Evolutionary conservation across 2,888 invertebrate genomes (phyloP), one percentile per base, ranked within the genome.

Genomic region (Pinctada fucata): DNA sequence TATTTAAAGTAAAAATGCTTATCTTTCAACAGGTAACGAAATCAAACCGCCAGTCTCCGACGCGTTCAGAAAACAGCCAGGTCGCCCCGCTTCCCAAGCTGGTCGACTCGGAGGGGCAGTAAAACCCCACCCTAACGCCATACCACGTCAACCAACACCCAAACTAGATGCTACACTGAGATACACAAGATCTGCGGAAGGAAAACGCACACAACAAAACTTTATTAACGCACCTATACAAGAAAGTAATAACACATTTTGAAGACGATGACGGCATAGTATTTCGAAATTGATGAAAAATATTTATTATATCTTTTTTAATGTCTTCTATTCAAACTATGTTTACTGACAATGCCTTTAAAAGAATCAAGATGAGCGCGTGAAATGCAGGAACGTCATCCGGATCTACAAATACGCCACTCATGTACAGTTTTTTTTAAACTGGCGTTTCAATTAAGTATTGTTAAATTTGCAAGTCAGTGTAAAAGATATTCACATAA

Each of bases 181-280:
- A 71, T 78, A 84, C 75, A 86, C 86, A 50, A 85, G 68, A 63
- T 86, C 86, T 58, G 85, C 85, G 6, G 82, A 86, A n/a, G 86
- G 86, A 71, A 83, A 77, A 50, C 69, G 82, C 64, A 72, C 79
- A 68, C 75, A 49, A 48, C 10, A 48, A 63, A 47, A 58, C 45
- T 68, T 73, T 71, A 49, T 75, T 4, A 72, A 72, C 16, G 48
- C 67, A 52, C 51, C 71, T 66, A 58, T 72, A 47, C 66, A 74
- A 66, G 68, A 67, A 8, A 79, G 67, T 63, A 45, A 65, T 16
- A 79, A 79, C 45, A 79, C 79, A 65, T 79, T 79, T 72, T 79
- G 68, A 79, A 45, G n/a, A 13, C 45, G 47, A 31, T 67, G 10
- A 31, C 64, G n/a, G 64, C 16, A 16, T 16, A 16, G n/a, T 64